phyloP scores from a whole-genome alignment of 2,797 vertebrate species.

The Sylvia borin region DNA sequence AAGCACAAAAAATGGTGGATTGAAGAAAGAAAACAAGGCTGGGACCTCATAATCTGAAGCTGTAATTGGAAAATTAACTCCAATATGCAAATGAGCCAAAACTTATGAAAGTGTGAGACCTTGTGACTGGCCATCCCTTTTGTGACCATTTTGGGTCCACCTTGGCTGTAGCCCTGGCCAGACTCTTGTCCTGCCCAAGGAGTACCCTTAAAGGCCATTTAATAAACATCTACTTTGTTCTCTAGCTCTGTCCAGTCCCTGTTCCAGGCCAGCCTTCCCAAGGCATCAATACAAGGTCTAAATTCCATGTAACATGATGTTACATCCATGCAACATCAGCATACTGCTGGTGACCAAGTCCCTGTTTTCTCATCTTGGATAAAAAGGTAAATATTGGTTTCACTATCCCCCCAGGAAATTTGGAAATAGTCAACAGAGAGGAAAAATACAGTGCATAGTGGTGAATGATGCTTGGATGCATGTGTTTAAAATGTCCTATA shows the following conservation, averaged over 20 bases:
- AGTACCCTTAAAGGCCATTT: background rate
- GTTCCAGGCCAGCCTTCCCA: background rate
- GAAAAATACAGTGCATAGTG: background rate
- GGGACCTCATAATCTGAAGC: background rate
- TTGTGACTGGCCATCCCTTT: fast-evolving
- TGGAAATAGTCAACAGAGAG: background rate
- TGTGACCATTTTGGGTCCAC: background rate
- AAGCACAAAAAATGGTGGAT: background rate
- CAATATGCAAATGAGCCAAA: background rate
- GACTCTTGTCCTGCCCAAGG: background rate
- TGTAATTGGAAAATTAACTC: background rate
- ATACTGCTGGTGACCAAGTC: background rate
- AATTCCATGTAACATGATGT: background rate
- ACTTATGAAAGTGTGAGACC: background rate
- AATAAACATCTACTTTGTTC: background rate
- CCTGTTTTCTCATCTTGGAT: background rate
- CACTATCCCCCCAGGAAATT: background rate
- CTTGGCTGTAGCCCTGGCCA: background rate
- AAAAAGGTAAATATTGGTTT: background rate
- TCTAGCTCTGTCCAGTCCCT: background rate
- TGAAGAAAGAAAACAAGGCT: background rate
- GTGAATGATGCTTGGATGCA: background rate
- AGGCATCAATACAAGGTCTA: background rate
- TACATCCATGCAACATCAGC: background rate
- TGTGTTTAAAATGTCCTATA: background rate